Base-by-base conservation (phyloP, 1,140 invertebrate genomes). In the Luehdorfia chinensis region DNA sequence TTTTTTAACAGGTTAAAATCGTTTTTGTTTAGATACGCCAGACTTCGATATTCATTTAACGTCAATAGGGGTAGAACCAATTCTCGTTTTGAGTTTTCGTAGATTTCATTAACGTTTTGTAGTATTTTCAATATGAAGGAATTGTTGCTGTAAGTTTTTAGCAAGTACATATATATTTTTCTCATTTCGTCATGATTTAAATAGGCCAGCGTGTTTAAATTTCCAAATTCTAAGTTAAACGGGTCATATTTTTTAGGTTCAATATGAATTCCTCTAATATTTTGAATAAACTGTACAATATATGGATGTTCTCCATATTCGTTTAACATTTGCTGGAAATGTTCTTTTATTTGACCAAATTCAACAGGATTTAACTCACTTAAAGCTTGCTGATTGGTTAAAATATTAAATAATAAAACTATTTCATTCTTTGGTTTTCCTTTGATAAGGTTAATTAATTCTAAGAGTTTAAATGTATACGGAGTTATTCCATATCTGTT, bases 401-500 rank as follows among this genome's bases (percentile, higher is more conserved):
- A 23, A 7, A 37, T 21, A 6, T 37, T 37, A 11, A 37, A 37
- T 0, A 37, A n/a, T 5, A 37, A 37, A n/a, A 19, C 18, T 11
- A 21, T n/a, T 21, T 37, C 34, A 37, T 37, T 37, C 34, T 18
- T 37, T 4, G 34, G 18, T 37, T 16, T 21, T 6, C 34, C 34
- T 21, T 37, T 16, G n/a, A 37, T 4, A 7, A 37, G 34, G 5
- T 37, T 37, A 1, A 37, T 16, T 7, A 19, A 37, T 37, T 37
- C 34, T 9, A 37, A 21, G n/a, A 37, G 34, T 21, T 5, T 37
- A 21, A 37, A 21, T 11, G 21, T 9, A 11, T 23, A 37, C 3
- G 34, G 34, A 23, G 34, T 37, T 16, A 37, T 37, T 21, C 34
- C 34, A 2, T 37, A 37, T 37, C 7, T 21, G 18, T 37, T 37